Evolutionary conservation across 2,888 invertebrate genomes (phyloP).

Genomic region (Luperina nickerlii): DNA sequence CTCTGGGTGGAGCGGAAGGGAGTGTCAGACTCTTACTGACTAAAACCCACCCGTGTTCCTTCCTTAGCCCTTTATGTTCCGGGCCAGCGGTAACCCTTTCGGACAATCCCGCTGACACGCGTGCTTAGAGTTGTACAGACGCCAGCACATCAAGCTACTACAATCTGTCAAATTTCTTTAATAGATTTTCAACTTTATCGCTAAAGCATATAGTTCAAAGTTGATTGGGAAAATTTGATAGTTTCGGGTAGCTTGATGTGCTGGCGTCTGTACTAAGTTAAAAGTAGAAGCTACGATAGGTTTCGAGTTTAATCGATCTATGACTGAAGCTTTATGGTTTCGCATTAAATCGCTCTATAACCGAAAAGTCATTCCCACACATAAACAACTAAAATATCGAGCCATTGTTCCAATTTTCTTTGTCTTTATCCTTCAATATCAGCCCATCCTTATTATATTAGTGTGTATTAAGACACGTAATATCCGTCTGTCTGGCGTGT

Average conservation of each 20-base stretch:
- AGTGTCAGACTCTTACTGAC: too few relatives aligned
- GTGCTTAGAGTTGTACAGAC: constrained; percentile 51
- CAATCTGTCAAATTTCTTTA: too few relatives aligned
- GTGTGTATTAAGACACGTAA: constrained; percentile 60
- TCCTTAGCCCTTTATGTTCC: too few relatives aligned
- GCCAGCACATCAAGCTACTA: too few relatives aligned
- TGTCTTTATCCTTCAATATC: constrained; percentile 53
- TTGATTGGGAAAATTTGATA: too few relatives aligned
- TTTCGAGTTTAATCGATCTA: neutral
- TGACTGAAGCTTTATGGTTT: neutral
- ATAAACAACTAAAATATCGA: constrained; percentile 13
- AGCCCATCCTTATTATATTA: constrained; percentile 55
- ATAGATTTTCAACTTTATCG: too few relatives aligned
- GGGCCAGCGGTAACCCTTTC: too few relatives aligned
- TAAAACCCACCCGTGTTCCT: too few relatives aligned
- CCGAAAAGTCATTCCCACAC: neutral
- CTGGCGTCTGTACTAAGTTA: constrained; percentile 53
- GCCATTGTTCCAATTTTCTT: neutral
- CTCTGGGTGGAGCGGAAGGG: too few relatives aligned
- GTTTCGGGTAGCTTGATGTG: too few relatives aligned
- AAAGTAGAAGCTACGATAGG: neutral
- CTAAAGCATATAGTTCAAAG: too few relatives aligned
- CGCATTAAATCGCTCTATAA: neutral
- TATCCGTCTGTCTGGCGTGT: constrained; percentile 52
- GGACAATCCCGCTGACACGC: too few relatives aligned